Evolutionary conservation across 2,113 vertebrate species (phyloP).

Genomic region (Perca fluviatilis): DNA sequence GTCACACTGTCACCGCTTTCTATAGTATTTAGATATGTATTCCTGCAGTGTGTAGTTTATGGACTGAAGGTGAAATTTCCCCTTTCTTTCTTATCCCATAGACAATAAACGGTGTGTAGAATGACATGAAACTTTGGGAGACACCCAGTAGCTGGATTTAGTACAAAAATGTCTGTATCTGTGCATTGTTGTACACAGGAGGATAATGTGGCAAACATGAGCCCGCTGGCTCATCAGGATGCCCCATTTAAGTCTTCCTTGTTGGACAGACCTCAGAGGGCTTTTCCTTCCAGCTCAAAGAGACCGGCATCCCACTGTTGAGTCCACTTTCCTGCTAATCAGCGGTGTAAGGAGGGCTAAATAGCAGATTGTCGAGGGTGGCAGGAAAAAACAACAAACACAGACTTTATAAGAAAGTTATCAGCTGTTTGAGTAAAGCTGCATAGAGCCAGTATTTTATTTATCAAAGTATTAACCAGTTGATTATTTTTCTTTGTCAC

Average conservation of each 20-base stretch:
- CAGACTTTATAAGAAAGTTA: conserved; percentile 20
- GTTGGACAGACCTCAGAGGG: conserved; percentile 46
- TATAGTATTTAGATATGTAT: not conserved
- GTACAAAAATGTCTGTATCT: conserved; percentile 23
- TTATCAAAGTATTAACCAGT: conserved; percentile 5
- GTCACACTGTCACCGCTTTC: not conserved
- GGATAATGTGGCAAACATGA: conserved; percentile 52
- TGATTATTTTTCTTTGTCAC: not conserved
- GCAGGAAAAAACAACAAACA: conserved; percentile 34
- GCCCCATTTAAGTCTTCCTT: conserved; percentile 52
- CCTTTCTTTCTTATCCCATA: not conserved
- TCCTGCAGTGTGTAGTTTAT: not conserved
- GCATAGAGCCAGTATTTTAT: not conserved
- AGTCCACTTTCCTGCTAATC: conserved; percentile 60
- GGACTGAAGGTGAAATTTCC: not conserved
- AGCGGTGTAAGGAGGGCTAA: conserved; percentile 34
- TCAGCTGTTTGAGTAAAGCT: conserved; percentile 30
- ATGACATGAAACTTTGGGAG: conserved; percentile 19
- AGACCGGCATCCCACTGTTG: conserved; percentile 29
- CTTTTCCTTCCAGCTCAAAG: conserved; percentile 35
- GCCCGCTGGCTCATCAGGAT: conserved; percentile 40
- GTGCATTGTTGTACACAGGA: conserved; percentile 38
- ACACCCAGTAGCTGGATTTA: conserved; percentile 15
- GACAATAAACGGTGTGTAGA: not conserved
- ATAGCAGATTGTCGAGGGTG: conserved; percentile 13